These are phyloP conservation scores for Heliconius aoede DNA, from an alignment of 2,888 invertebrate genomes.

Conservation along the genomic window DNA sequence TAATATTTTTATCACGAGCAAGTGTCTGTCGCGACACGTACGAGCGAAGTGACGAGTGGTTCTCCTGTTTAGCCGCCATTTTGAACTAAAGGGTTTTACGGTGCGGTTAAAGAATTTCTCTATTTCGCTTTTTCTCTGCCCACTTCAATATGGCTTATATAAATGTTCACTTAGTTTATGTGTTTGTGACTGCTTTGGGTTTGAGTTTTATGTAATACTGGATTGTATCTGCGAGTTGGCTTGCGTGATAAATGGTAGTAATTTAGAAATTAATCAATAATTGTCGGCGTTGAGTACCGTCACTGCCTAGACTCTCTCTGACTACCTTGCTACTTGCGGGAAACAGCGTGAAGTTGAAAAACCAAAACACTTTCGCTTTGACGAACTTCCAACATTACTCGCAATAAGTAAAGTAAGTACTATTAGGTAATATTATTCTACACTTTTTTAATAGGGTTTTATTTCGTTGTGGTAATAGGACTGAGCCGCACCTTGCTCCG, in stretches of 20 bases:
- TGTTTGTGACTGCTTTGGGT: slow-evolving; percentile 7
- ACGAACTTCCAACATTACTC: too few species aligned
- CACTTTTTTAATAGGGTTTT: too few species aligned
- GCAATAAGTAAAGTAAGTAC: too few species aligned
- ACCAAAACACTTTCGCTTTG: too few species aligned
- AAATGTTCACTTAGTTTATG: slow-evolving; percentile 35
- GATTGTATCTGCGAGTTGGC: neutral
- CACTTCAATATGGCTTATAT: slow-evolving; percentile 51
- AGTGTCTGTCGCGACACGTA: slow-evolving; percentile 64
- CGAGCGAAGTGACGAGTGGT: slow-evolving; percentile 60
- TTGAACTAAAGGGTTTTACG: slow-evolving; percentile 62
- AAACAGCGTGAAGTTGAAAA: neutral
- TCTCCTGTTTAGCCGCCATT: slow-evolving; percentile 64
- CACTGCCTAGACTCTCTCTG: neutral
- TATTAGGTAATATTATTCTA: too few species aligned
- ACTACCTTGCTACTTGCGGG: neutral
- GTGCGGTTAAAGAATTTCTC: slow-evolving; percentile 56
- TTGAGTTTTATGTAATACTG: neutral
- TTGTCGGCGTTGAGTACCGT: too few species aligned
- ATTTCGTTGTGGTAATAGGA: too few species aligned
- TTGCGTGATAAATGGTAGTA: neutral
- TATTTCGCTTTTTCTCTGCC: slow-evolving; percentile 54
- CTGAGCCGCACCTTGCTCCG: too few species aligned
- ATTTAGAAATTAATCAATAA: too few species aligned
- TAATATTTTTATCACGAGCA: slow-evolving; percentile 50